Base-by-base conservation (phyloP, 2,888 invertebrate species). In the Hirtodrosophila cameraria region DNA sequence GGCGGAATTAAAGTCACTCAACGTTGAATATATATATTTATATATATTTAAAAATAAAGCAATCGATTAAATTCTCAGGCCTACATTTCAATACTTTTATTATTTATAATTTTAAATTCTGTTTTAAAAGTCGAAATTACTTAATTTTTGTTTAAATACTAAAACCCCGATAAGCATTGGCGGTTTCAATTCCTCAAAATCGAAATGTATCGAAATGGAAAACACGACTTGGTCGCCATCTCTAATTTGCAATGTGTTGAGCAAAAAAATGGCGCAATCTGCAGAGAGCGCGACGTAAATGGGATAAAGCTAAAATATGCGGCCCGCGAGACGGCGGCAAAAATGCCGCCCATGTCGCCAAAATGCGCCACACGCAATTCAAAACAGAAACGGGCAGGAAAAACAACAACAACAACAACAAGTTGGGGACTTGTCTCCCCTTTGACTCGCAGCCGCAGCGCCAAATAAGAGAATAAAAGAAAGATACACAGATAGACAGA, bases 301-400 rank as follows among this genome's bases (percentile, higher is more conserved):
- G 77, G 77, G 72, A 82, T 78, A 77, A 74, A 64, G 68, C 71
- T 85, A 67, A 82, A 78, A 78, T 69, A 83, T 79, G 76, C 69
- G 73, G 59, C 69, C 53, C 65, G 83, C 68, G 78, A 74, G 71
- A 69, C 68, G 71, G 74, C 63, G 74, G 79, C 62, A 74, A 75
- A 81, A 76, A 78, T 85, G 77, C 87, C 87, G 84, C 84, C 87
- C 84, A 84, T 86, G 81, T 87, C 80, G 84, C 75, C 68, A 77
- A 87, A 80, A 86, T 67, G 73, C 79, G 71, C 86, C 84, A 87
- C 87, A 85, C 83, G 64, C 83, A 86, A 72, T 58, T 45, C 49
- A 65, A 75, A 67, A 49, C 74, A 67, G 50, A 73, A 66, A 70
- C 60, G 73, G 50, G 59, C 59, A 64, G 62, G n/a, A n/a, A 41